Conservation (phyloP, 1,140 invertebrate species). For the Drosophila persimilis region DNA sequence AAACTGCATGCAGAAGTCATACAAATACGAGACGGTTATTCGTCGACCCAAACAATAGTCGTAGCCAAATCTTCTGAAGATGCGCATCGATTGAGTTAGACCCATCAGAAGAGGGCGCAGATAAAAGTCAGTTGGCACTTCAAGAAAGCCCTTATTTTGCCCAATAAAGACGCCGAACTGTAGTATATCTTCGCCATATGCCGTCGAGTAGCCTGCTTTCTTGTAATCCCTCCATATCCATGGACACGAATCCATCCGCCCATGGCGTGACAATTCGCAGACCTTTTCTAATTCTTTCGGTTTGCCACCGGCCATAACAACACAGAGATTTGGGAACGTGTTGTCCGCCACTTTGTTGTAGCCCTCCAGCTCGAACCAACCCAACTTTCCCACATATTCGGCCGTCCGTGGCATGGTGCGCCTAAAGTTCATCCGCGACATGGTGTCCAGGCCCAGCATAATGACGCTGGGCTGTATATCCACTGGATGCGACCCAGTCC, state of each 20-base stretch:
- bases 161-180: no score
- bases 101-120: slow-evolving; percentile 88
- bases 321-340: slow-evolving; percentile 27
- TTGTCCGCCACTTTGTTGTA: slow-evolving; percentile 56
- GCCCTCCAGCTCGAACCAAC: slow-evolving; percentile 60
- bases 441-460: slow-evolving; percentile 49
- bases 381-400: slow-evolving; percentile 14
- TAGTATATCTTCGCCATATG: slow-evolving; percentile 89
- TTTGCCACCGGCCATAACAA: slow-evolving; percentile 24
- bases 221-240: slow-evolving; percentile 59
- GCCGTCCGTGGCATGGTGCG: slow-evolving; percentile 56
- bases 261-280: neutral
- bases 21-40: slow-evolving; percentile 84
- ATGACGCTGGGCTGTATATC: slow-evolving; percentile 44
- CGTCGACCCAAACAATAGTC: slow-evolving; percentile 85
- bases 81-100: slow-evolving; percentile 76
- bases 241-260: neutral
- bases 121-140: slow-evolving; percentile 91
- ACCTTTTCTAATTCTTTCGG: neutral
- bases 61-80: neutral
- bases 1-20: slow-evolving; percentile 85
- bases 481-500: neutral
- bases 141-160: slow-evolving; percentile 16
- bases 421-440: slow-evolving; percentile 82
- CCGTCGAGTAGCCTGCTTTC: slow-evolving; percentile 88